These are phyloP conservation scores for Hafferia zeledoni DNA, from an alignment of 2,797 vertebrate species.

Conservation along the genomic window DNA sequence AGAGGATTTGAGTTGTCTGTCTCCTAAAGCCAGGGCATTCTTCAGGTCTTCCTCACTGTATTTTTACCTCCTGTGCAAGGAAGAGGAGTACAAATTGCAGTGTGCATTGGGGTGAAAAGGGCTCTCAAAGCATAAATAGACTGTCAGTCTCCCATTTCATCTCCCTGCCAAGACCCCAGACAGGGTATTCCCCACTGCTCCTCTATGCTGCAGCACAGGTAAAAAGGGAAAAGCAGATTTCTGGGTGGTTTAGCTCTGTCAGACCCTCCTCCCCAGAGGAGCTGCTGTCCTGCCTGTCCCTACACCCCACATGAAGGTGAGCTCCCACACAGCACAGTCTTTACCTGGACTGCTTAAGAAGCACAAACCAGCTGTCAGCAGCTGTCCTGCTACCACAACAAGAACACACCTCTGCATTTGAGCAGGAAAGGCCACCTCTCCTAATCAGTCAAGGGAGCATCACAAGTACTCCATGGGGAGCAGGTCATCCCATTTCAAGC, in stretches of 20 bases:
- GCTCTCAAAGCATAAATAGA: neutral
- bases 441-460: neutral
- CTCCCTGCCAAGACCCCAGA: neutral
- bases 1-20: neutral
- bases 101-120: neutral
- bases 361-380: neutral
- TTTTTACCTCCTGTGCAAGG: neutral
- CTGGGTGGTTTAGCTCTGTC: neutral
- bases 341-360: neutral
- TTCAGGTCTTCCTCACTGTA: neutral
- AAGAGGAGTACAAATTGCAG: neutral
- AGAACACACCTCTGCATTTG: neutral
- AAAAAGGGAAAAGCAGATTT: neutral
- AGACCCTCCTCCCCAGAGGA: neutral
- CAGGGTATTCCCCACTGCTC: neutral
- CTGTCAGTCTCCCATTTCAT: neutral
- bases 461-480: neutral
- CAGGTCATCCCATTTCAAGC: neutral
- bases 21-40: neutral
- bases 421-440: neutral
- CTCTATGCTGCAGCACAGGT: neutral
- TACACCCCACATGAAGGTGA: accelerated
- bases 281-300: neutral
- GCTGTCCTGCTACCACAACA: neutral
- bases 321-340: neutral